A percentile compares a stretch with the other conserved stretches of the same genome.
Evolutionary conservation across 2,888 invertebrate genomes (phyloP).

Genomic region (Hypercompe scribonia): DNA sequence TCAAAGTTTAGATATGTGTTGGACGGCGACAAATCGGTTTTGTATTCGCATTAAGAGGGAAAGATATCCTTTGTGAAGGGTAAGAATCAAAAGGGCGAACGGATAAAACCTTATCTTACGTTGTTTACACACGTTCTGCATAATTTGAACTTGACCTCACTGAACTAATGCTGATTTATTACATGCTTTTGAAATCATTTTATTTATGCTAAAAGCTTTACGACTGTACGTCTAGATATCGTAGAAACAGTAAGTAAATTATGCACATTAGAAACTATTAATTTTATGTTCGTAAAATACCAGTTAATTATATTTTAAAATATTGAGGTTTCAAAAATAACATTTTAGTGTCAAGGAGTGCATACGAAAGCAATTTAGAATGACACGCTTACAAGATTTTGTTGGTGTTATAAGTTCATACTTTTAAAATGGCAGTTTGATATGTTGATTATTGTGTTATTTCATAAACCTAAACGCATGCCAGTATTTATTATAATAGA

Average conservation of each 20-base stretch:
- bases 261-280: slow-evolving; percentile 38
- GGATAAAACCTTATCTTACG: slow-evolving; percentile 59
- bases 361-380: background rate
- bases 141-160: slow-evolving; percentile 72
- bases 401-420: background rate
- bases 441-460: background rate
- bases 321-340: background rate
- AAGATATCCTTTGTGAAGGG: slow-evolving; percentile 67
- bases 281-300: slow-evolving; percentile 21
- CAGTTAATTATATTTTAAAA: slow-evolving; percentile 1
- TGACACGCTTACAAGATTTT: background rate
- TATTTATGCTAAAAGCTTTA: slow-evolving; percentile 55
- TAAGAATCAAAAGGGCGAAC: slow-evolving; percentile 72
- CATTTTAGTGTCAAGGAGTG: background rate
- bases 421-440: background rate
- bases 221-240: slow-evolving; percentile 30
- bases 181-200: slow-evolving; percentile 44
- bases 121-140: slow-evolving; percentile 69
- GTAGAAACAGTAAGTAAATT: slow-evolving; percentile 44
- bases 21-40: slow-evolving; percentile 82
- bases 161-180: slow-evolving; percentile 57
- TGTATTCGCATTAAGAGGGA: slow-evolving; percentile 73
- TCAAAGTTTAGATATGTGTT: slow-evolving; percentile 77
- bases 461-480: background rate
- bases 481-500: background rate